These are phyloP conservation scores for Sceloporus undulatus DNA, from an alignment of 2,113 vertebrate genomes.

Conservation along the genomic window DNA sequence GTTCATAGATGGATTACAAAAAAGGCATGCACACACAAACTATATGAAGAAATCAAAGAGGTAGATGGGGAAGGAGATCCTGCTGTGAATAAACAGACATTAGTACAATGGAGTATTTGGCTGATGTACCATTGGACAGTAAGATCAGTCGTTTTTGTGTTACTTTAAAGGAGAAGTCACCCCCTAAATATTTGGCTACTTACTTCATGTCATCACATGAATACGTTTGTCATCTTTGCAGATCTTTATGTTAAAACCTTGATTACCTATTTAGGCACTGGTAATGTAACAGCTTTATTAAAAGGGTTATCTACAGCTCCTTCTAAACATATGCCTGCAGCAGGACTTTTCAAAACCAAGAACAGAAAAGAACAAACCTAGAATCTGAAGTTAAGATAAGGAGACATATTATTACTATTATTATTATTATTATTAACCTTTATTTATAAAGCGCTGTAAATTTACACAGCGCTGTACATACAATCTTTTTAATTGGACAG, in stretches of 20 bases:
- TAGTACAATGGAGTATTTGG: conserved; percentile 37
- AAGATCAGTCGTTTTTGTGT: conserved; percentile 43
- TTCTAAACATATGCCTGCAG: background rate
- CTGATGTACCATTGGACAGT: conserved; percentile 25
- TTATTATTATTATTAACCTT: too few species aligned
- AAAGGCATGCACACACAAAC: conserved; percentile 66
- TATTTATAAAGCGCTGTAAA: too few species aligned
- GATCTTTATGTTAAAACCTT: background rate
- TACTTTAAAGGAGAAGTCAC: background rate
- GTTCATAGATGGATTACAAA: conserved; percentile 72
- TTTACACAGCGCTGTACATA: too few species aligned
- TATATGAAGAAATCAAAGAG: conserved; percentile 69
- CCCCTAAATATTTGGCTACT: background rate
- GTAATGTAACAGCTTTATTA: background rate
- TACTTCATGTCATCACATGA: background rate
- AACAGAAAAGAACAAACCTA: background rate
- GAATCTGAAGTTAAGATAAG: background rate
- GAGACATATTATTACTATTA: too few species aligned
- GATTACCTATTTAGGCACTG: background rate
- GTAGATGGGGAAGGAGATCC: conserved; percentile 50
- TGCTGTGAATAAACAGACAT: conserved; percentile 51
- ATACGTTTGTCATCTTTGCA: background rate
- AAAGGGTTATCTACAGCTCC: background rate
- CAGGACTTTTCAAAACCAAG: background rate
- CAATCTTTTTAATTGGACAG: too few species aligned